Evolutionary conservation across 2,797 vertebrate species (phyloP), one percentile per base, ranked within the genome.

Genomic region (Champsocephalus gunnari): DNA sequence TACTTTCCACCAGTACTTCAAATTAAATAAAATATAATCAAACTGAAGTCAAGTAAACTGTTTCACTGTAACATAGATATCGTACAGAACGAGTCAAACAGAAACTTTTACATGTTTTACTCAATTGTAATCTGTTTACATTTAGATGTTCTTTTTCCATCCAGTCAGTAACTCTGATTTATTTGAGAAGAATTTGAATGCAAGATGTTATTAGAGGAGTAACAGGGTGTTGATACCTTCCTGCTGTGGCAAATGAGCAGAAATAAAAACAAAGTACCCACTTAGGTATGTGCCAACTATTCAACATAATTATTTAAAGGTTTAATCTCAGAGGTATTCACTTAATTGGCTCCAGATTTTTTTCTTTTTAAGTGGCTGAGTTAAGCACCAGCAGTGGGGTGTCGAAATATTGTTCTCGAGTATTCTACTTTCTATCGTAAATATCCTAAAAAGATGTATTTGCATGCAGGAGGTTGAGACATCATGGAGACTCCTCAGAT

Each of bases 181-280:
- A 28, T 28, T 17, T 66, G 12, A 49, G n/a, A 67, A 34, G 12
- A 60, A 53, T 49, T 24, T 66, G n/a, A 14, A 60, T 51, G 38
- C 5, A 16, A 3, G 5, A 60, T n/a, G 71, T 72, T 32, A 75
- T 57, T 47, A 16, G n/a, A 55, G 11, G 1, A 47, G 62, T 48
- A 34, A 79, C n/a, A 62, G 28, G 54, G 64, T 62, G 62, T 64
- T 82, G 16, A 68, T 50, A 67, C 38, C 17, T 45, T 66, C n/a
- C 60, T 10, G 16, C 56, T 59, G 61, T 9, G 7, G 38, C 3
- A 49, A 65, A 63, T 12, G 0, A 66, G 24, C 49, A 64, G 13
- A 55, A 71, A 77, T 71, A 55, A 79, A 72, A 68, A n/a, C 19
- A 2, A 11, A 61, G 55, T 32, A 12, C 4, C 28, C 6, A 34